A percentile compares a stretch with the other conserved stretches of the same genome.
These are phyloP conservation scores for Papilio gigon DNA, from an alignment of 2,888 invertebrate species.

Conservation along the genomic window DNA sequence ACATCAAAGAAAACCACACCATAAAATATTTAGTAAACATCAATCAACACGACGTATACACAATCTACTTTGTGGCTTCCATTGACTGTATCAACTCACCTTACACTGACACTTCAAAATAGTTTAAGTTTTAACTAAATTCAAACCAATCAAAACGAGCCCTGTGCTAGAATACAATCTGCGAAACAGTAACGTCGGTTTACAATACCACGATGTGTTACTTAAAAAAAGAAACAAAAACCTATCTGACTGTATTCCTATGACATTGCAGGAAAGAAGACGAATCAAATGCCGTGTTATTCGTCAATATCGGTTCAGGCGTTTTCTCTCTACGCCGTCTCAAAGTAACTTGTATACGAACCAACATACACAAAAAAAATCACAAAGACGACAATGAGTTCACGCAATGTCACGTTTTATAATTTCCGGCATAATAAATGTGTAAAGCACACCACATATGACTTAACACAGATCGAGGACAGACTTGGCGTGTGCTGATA, in stretches of 20 bases:
- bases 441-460: neutral
- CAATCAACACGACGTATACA: slow-evolving; percentile 25
- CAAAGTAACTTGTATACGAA: no score
- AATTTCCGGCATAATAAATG: slow-evolving; percentile 4
- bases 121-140: neutral
- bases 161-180: no score
- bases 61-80: slow-evolving; percentile 18
- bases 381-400: slow-evolving; percentile 2
- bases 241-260: no score
- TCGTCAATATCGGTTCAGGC: no score
- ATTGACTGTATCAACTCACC: slow-evolving; percentile 1
- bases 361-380: no score
- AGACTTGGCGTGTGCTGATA: slow-evolving; percentile 29
- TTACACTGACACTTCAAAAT: slow-evolving; percentile 2
- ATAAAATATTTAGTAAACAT: slow-evolving; percentile 36
- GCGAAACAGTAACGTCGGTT: no score
- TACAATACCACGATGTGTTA: no score
- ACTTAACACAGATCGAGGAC: slow-evolving; percentile 20
- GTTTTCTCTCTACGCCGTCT: no score
- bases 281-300: no score
- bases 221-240: no score
- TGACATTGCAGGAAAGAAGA: no score
- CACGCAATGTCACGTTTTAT: neutral
- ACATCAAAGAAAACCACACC: slow-evolving; percentile 36
- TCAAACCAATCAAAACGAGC: neutral